Evolutionary conservation across 2,113 vertebrate species (phyloP).

Genomic region (Halichoeres trimaculatus): DNA sequence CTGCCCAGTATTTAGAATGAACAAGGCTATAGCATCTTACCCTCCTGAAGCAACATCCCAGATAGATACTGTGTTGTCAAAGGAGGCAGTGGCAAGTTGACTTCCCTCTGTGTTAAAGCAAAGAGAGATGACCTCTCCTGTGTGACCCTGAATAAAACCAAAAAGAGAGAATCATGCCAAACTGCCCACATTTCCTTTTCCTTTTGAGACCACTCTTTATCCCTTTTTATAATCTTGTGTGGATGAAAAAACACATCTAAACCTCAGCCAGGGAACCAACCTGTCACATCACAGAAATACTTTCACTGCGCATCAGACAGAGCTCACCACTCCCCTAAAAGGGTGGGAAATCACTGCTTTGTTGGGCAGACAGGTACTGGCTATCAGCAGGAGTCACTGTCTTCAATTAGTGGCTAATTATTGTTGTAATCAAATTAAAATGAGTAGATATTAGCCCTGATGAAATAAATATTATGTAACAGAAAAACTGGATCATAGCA

Average conservation of each 20-base stretch:
- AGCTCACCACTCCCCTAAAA: not conserved
- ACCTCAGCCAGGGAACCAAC: slow-evolving; percentile 10
- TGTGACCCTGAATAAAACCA: slow-evolving; percentile 86
- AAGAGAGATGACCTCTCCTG: slow-evolving; percentile 91
- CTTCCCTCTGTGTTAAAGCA: slow-evolving; percentile 91
- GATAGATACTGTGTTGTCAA: slow-evolving; percentile 90
- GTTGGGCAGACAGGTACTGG: not conserved
- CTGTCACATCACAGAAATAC: slow-evolving; percentile 37
- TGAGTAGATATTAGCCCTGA: not conserved
- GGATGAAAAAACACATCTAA: slow-evolving; percentile 17
- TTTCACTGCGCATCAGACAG: slow-evolving; percentile 39
- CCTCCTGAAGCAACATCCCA: slow-evolving; percentile 93
- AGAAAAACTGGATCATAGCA: not conserved
- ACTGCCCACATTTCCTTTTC: not conserved
- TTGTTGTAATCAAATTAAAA: slow-evolving; percentile 2
- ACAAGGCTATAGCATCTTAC: slow-evolving; percentile 74
- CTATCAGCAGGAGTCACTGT: not conserved
- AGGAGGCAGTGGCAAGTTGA: slow-evolving; percentile 92
- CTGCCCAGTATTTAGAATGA: not conserved
- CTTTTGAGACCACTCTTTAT: not conserved
- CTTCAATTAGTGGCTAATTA: slow-evolving; percentile 26
- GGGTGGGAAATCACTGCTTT: slow-evolving; percentile 14
- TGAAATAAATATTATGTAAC: not conserved
- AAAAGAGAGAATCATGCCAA: not conserved
- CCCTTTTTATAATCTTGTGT: not conserved